Evolutionary conservation across 2,888 invertebrate species (phyloP).

Genomic region (Bombylius discolor): DNA sequence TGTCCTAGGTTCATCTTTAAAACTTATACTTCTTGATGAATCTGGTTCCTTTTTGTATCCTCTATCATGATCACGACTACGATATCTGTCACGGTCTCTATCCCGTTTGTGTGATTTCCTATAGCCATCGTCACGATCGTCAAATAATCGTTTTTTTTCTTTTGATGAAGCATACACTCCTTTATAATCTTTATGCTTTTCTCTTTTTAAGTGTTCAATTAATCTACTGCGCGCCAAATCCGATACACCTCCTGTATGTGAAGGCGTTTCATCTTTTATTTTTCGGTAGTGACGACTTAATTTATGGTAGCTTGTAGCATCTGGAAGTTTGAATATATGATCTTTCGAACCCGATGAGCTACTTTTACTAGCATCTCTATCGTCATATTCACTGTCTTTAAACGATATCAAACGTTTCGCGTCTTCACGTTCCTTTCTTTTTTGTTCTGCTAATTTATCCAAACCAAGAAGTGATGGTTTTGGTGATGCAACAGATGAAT

Average conservation of each 20-base stretch:
- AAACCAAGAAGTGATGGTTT: slow-evolving; percentile 66
- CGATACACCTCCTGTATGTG: slow-evolving; percentile 85
- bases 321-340: slow-evolving; percentile 31
- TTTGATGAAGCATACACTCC: slow-evolving; percentile 59
- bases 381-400: slow-evolving; percentile 40
- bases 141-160: slow-evolving; percentile 39
- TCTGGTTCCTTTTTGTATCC: slow-evolving; percentile 20
- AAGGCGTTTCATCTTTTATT: slow-evolving; percentile 78
- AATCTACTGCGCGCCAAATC: slow-evolving; percentile 50
- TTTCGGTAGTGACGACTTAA: slow-evolving; percentile 56
- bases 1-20: slow-evolving; percentile 76
- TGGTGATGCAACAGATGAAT: slow-evolving; percentile 55
- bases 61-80: slow-evolving; percentile 23
- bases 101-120: slow-evolving; percentile 17
- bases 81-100: slow-evolving; percentile 21
- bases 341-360: slow-evolving; percentile 17
- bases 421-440: slow-evolving; percentile 49
- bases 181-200: slow-evolving; percentile 40
- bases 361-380: slow-evolving; percentile 24
- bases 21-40: slow-evolving; percentile 39
- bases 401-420: slow-evolving; percentile 53
- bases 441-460: slow-evolving; percentile 71
- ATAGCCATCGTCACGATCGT: slow-evolving; percentile 26
- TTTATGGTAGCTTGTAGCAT: slow-evolving; percentile 29
- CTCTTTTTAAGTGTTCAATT: slow-evolving; percentile 48